Conservation (phyloP, 2,888 invertebrate genomes). For the Pollenia amentaria region DNA sequence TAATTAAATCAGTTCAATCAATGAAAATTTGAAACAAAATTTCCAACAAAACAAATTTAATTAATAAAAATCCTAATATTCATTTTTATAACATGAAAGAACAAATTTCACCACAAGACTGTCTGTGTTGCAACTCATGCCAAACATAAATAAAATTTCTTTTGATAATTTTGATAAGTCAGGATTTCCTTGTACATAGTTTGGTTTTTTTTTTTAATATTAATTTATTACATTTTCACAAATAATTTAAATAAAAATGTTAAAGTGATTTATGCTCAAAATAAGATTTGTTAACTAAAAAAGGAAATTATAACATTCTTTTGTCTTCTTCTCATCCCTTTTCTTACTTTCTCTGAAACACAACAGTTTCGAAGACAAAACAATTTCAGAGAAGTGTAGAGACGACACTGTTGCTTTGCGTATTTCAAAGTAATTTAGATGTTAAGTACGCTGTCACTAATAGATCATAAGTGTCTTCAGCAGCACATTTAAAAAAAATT, state of each 20-base stretch:
- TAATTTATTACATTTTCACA: constrained; percentile 3
- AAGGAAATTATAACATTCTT: constrained; percentile 20
- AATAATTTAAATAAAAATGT: constrained; percentile 49
- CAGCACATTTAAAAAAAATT: constrained; percentile 15
- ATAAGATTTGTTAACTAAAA: constrained; percentile 17
- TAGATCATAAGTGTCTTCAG: constrained; percentile 45
- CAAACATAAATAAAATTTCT: too few relatives aligned
- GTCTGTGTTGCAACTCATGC: too few relatives aligned
- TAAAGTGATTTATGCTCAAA: constrained; percentile 39
- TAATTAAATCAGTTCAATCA: too few relatives aligned
- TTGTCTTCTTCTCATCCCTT: not conserved
- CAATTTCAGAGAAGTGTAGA: too few relatives aligned
- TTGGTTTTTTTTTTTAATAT: not conserved
- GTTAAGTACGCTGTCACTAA: constrained; percentile 48
- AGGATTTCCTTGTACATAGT: not conserved
- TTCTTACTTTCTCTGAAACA: not conserved
- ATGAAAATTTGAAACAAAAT: too few relatives aligned
- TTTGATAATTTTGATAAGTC: too few relatives aligned
- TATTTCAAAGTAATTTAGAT: constrained; percentile 52
- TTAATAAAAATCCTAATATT: too few relatives aligned
- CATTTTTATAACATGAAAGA: too few relatives aligned
- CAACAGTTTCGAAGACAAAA: not conserved
- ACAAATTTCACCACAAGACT: too few relatives aligned
- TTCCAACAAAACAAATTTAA: too few relatives aligned
- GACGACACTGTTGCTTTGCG: not conserved